These are phyloP conservation scores for Anarhynchus alexandrinus DNA, from an alignment of 2,113 vertebrate species.

Conservation along the genomic window DNA sequence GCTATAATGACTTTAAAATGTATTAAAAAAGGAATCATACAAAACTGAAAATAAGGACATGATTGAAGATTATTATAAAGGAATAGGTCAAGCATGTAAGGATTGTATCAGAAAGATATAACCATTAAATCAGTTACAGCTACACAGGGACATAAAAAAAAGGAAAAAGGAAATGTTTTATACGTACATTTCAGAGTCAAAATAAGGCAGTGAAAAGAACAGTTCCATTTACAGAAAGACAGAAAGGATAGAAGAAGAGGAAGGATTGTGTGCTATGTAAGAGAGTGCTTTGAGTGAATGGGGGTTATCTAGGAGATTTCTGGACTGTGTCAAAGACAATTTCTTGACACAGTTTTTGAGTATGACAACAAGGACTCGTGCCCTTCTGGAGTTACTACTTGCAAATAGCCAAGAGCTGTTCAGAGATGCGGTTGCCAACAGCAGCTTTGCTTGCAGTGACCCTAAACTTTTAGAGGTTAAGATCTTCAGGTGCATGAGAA, in stretches of 20 bases:
- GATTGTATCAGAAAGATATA: neutral
- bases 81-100: neutral
- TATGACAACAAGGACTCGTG: neutral
- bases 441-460: neutral
- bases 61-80: neutral
- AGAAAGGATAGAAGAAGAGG: neutral
- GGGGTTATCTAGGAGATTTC: neutral
- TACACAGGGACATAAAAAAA: neutral
- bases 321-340: neutral
- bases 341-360: neutral
- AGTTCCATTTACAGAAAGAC: neutral
- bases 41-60: neutral
- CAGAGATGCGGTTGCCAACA: neutral
- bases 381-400: neutral
- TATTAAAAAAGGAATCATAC: neutral
- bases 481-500: neutral
- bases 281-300: neutral
- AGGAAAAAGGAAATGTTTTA: neutral
- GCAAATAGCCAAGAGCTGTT: neutral
- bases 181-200: neutral
- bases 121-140: neutral
- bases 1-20: neutral
- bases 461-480: neutral
- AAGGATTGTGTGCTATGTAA: neutral
- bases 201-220: neutral